Evolutionary conservation across 2,888 invertebrate genomes (phyloP).

Genomic region (Rhamphomyia laevipes): DNA sequence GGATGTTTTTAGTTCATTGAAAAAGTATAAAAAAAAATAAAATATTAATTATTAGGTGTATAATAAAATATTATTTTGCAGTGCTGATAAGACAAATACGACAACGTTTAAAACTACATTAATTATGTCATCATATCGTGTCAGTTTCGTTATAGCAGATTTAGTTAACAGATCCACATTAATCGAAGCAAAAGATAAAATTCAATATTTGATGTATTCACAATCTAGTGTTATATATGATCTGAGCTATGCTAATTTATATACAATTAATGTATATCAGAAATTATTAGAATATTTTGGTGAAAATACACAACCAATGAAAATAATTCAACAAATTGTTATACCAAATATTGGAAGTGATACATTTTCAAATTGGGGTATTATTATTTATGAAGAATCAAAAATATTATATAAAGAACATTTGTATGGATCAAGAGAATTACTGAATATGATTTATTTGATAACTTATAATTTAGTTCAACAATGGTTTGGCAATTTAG

Average conservation of each 20-base stretch:
- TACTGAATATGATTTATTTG: slow-evolving; percentile 34
- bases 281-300: slow-evolving; percentile 20
- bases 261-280: slow-evolving; percentile 15
- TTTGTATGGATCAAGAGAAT: background rate
- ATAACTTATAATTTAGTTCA: slow-evolving; percentile 47
- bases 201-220: background rate
- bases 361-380: slow-evolving; percentile 68
- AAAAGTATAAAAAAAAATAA: background rate
- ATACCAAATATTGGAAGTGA: slow-evolving; percentile 64
- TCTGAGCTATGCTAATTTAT: slow-evolving; percentile 41
- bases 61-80: slow-evolving; percentile 22
- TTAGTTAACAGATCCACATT: slow-evolving; percentile 19
- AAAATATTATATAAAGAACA: background rate
- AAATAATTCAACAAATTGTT: slow-evolving; percentile 41
- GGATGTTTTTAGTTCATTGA: background rate
- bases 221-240: slow-evolving; percentile 39
- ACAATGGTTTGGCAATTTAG: slow-evolving; percentile 63
- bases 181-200: slow-evolving; percentile 1
- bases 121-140: slow-evolving; percentile 59
- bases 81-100: background rate
- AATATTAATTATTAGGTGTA: background rate
- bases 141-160: slow-evolving; percentile 56
- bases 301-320: slow-evolving; percentile 24
- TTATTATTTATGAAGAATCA: slow-evolving; percentile 42
- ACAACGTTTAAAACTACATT: slow-evolving; percentile 32